Percentiles rank a stretch among this genome's conserved stretches.
Conservation (phyloP, 2,888 invertebrate species). For the Sphinx pinastri region DNA sequence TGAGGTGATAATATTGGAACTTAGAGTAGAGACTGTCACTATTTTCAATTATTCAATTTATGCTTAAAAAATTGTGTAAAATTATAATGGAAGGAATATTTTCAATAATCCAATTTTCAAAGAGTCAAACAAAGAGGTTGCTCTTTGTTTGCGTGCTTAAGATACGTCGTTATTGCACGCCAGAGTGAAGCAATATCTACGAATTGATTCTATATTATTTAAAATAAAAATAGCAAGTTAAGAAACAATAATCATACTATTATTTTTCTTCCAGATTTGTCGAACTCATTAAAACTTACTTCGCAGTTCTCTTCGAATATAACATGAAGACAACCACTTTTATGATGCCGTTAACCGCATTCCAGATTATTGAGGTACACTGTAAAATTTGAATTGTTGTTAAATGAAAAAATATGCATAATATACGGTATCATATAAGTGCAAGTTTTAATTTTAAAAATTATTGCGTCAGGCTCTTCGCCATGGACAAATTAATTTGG, state of each 20-base stretch:
- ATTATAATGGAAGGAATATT: no score
- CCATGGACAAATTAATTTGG: slow-evolving; percentile 50
- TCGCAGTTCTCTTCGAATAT: slow-evolving; percentile 59
- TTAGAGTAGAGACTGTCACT: no score
- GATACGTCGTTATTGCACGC: background rate
- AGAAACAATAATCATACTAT: background rate
- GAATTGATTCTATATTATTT: slow-evolving; percentile 3
- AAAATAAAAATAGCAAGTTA: background rate
- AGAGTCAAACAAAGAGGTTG: no score
- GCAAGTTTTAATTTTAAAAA: background rate
- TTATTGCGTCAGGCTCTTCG: slow-evolving; percentile 54
- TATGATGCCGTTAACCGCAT: slow-evolving; percentile 61
- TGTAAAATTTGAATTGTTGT: background rate
- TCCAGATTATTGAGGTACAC: slow-evolving; percentile 60
- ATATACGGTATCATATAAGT: no score
- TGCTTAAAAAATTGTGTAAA: background rate
- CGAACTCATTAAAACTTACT: slow-evolving; percentile 47
- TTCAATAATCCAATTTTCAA: slow-evolving; percentile 9
- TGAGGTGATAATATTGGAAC: no score
- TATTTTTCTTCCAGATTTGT: slow-evolving; percentile 52
- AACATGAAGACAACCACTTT: slow-evolving; percentile 65
- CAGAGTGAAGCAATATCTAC: background rate
- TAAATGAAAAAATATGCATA: background rate
- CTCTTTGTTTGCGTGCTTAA: no score
- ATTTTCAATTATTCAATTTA: no score